phyloP scores from a whole-genome alignment of 2,888 invertebrate genomes.

The Shargacucullia verbasci region DNA sequence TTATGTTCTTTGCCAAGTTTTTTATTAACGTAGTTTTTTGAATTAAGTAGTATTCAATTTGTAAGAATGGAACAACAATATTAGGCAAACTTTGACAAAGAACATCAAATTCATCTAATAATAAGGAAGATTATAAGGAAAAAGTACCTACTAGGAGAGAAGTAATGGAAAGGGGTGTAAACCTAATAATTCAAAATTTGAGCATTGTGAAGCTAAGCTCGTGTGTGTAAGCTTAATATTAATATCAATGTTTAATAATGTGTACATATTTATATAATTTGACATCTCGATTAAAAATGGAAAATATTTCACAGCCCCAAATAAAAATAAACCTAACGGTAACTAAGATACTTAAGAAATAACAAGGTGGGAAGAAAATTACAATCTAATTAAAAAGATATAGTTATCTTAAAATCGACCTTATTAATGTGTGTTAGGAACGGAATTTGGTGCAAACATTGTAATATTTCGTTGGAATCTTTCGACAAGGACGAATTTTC shows the following conservation, averaged over 20 bases:
- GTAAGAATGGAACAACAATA: too few relatives aligned
- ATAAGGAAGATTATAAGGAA: conserved; percentile 52
- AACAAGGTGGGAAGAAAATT: conserved; percentile 27
- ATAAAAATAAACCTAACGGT: conserved; percentile 53
- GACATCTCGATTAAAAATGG: conserved; percentile 56
- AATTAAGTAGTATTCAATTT: too few relatives aligned
- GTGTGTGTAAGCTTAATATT: conserved; percentile 73
- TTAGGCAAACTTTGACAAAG: conserved; percentile 21
- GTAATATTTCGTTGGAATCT: background rate
- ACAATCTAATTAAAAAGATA: conserved; percentile 5
- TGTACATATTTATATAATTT: conserved; percentile 59
- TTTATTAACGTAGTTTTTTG: too few relatives aligned
- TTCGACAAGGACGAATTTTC: background rate
- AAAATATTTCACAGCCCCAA: conserved; percentile 65
- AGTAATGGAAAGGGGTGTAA: conserved; percentile 60
- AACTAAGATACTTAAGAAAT: conserved; percentile 30
- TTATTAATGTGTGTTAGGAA: background rate
- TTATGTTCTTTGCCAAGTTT: conserved; percentile 32
- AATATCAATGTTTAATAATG: conserved; percentile 71
- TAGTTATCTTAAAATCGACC: conserved; percentile 31
- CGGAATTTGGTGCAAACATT: conserved; percentile 5
- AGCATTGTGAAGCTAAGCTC: conserved; percentile 84
- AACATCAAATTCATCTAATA: conserved; percentile 40
- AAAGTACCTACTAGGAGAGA: conserved; percentile 64
- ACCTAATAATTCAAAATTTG: conserved; percentile 67